These are phyloP conservation scores for Mobula hypostoma DNA, from an alignment of 2,113 vertebrate species.

Conservation along the genomic window DNA sequence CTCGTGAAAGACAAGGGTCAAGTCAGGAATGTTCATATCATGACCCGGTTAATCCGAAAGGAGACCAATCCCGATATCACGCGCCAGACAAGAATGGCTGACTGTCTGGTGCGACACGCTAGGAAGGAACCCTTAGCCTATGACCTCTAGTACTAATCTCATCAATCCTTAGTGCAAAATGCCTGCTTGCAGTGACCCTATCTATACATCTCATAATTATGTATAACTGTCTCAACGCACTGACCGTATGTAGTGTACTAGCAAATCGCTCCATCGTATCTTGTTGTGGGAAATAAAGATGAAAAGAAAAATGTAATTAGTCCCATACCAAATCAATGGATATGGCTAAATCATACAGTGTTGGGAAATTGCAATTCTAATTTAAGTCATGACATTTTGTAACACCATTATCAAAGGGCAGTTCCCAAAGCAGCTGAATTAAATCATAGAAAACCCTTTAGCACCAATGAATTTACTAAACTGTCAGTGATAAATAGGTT, in stretches of 20 bases:
- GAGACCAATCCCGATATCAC: no score
- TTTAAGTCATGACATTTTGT: slow-evolving; percentile 54
- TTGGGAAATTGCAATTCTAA: slow-evolving; percentile 49
- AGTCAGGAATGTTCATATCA: no score
- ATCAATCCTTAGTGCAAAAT: no score
- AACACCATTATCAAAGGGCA: slow-evolving; percentile 71
- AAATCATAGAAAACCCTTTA: slow-evolving; percentile 77
- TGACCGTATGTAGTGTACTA: background rate
- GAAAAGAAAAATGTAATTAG: slow-evolving; percentile 56
- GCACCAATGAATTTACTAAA: slow-evolving; percentile 84
- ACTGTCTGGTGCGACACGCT: no score
- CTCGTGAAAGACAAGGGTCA: no score
- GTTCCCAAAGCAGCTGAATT: slow-evolving; percentile 43
- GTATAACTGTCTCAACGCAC: background rate
- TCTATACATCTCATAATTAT: no score
- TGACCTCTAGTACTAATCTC: no score
- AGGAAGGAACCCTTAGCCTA: no score
- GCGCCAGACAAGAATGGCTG: no score
- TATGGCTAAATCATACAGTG: slow-evolving; percentile 47
- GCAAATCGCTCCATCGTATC: slow-evolving; percentile 43
- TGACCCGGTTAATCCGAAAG: no score
- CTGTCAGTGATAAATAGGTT: slow-evolving; percentile 67
- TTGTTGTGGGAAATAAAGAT: slow-evolving; percentile 49
- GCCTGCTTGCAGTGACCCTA: no score
- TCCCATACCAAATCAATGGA: slow-evolving; percentile 49